Conservation (phyloP, 2,113 vertebrate genomes). For the Struthio camelus region DNA sequence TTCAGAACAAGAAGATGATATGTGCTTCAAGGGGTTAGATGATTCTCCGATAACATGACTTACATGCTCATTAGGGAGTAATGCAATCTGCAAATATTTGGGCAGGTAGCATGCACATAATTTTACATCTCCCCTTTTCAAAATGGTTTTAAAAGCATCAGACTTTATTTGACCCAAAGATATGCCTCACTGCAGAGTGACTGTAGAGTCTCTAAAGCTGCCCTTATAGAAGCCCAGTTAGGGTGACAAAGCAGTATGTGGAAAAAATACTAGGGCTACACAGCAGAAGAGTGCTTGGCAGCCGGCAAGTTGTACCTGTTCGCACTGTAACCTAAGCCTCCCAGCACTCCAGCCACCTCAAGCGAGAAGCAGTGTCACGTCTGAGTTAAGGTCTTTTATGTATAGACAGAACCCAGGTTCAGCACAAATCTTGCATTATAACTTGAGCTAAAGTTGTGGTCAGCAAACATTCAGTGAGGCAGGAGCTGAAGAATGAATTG, state of each 20-base stretch:
- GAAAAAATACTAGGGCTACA: background rate
- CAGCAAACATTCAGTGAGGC: background rate
- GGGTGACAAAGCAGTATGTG: background rate
- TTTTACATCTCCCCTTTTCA: background rate
- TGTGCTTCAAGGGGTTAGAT: background rate
- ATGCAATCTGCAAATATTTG: background rate
- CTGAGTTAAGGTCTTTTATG: background rate
- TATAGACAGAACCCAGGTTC: background rate
- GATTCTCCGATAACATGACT: background rate
- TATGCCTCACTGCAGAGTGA: background rate
- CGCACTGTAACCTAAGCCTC: background rate
- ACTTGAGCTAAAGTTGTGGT: background rate
- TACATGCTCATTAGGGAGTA: background rate
- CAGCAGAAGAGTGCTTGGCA: background rate
- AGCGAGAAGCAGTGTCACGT: background rate
- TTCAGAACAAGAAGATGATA: background rate
- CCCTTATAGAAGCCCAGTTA: background rate
- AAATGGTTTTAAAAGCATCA: background rate
- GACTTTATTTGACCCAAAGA: background rate
- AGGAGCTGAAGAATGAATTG: background rate
- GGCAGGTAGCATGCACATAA: background rate
- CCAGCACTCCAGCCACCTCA: background rate
- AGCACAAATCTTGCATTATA: background rate
- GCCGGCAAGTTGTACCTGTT: background rate
- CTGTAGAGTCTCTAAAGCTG: fast-evolving